phyloP scores from a whole-genome alignment of 2,888 invertebrate genomes.

The Diarsia dahlii region DNA sequence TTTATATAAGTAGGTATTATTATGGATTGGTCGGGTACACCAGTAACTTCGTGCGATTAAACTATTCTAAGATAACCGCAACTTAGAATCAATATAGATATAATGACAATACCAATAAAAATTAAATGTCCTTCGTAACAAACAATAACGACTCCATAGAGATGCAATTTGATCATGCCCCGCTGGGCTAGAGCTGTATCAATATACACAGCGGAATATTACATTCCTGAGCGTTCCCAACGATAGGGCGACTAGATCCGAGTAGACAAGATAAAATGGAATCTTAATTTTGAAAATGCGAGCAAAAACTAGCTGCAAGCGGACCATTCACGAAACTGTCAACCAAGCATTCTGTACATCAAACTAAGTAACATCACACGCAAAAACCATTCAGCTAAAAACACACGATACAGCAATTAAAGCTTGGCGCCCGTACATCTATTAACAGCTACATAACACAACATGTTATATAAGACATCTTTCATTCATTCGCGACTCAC shows the following conservation, averaged over 20 bases:
- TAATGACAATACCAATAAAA: not conserved
- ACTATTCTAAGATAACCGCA: not conserved
- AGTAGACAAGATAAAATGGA: not conserved
- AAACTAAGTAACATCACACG: not conserved
- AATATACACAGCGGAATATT: slow-evolving; percentile 3
- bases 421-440: no score
- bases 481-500: not conserved
- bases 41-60: not conserved
- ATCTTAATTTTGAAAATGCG: not conserved
- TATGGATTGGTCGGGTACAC: not conserved
- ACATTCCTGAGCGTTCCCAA: not conserved
- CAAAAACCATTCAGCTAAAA: no score
- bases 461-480: not conserved
- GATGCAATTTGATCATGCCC: not conserved
- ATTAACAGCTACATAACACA: not conserved
- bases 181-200: not conserved
- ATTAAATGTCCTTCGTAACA: not conserved
- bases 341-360: not conserved
- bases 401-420: no score
- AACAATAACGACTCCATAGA: not conserved
- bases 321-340: not conserved
- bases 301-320: not conserved
- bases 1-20: no score
- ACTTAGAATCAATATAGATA: not conserved
- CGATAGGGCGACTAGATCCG: not conserved